Conservation (phyloP, 2,113 vertebrate species). For the Hyperopisus bebe region DNA sequence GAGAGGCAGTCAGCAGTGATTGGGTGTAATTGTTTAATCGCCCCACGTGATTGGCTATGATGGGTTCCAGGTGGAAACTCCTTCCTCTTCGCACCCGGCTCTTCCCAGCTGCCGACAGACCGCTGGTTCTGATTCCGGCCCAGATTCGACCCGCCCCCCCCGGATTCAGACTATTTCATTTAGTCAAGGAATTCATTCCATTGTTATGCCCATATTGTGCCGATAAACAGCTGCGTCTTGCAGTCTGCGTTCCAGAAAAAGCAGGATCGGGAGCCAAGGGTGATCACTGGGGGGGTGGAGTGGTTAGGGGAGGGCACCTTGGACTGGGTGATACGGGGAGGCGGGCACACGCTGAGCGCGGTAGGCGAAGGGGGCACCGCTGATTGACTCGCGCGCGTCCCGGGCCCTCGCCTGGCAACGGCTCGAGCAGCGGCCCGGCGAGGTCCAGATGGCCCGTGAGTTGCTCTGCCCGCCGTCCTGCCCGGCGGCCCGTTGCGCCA, state of each 20-base stretch:
- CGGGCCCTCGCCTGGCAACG: constrained; percentile 40
- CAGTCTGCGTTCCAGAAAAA: constrained; percentile 5
- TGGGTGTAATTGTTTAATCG: background rate
- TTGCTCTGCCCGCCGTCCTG: constrained; percentile 43
- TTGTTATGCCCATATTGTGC: background rate
- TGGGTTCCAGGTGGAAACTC: background rate
- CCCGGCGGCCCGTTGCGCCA: constrained; percentile 43
- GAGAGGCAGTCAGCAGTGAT: background rate
- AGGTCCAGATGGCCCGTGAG: constrained; percentile 59
- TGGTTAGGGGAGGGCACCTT: constrained; percentile 1
- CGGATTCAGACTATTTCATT: background rate
- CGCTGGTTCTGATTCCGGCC: background rate
- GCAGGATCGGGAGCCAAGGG: background rate
- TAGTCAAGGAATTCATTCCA: constrained; percentile 6
- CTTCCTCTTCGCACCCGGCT: background rate
- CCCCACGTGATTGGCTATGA: background rate
- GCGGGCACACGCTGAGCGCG: constrained; percentile 31
- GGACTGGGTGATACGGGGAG: background rate
- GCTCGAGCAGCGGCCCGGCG: constrained; percentile 36
- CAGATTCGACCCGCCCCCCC: background rate
- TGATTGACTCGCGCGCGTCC: constrained; percentile 39
- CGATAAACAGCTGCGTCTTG: background rate
- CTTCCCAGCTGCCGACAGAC: background rate
- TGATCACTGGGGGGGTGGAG: background rate
- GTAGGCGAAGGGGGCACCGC: constrained; percentile 18